phyloP scores from a whole-genome alignment of 2,888 invertebrate genomes.

The Hydrotaea diabolus region DNA sequence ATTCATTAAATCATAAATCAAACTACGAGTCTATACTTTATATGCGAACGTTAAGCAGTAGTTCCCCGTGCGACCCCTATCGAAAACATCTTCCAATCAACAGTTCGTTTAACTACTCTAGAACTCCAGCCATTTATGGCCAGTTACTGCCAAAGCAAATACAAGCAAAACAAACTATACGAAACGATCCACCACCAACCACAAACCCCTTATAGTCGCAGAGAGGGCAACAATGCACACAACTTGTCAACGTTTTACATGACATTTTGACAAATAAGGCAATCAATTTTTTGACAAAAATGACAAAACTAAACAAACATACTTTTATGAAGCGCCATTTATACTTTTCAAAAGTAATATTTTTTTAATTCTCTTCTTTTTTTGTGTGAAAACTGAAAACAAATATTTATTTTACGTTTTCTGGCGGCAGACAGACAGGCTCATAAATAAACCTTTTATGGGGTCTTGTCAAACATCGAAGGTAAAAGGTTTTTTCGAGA shows the following conservation, averaged over 20 bases:
- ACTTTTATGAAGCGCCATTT: conserved; percentile 66
- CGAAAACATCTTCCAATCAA: neutral
- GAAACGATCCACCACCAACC: conserved; percentile 30
- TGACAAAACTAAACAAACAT: conserved; percentile 47
- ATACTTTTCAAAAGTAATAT: neutral
- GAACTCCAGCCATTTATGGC: conserved; percentile 24
- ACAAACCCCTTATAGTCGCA: neutral
- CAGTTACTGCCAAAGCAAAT: conserved; percentile 38
- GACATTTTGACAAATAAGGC: conserved; percentile 68
- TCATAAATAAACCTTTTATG: conserved; percentile 59
- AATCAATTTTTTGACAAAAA: conserved; percentile 60
- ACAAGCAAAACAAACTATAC: neutral
- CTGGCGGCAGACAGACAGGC: conserved; percentile 3
- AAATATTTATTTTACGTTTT: conserved; percentile 51
- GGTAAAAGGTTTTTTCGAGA: conserved; percentile 26
- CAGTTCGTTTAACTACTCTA: neutral
- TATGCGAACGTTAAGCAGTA: neutral
- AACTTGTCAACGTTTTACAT: conserved; percentile 67
- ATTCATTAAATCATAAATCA: conserved; percentile 25
- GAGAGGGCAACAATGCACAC: conserved; percentile 37
- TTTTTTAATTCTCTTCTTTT: conserved; percentile 6
- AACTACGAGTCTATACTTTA: too few relatives aligned
- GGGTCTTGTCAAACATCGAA: neutral
- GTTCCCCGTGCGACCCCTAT: neutral
- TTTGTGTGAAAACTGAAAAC: conserved; percentile 12